These are phyloP conservation scores for Pelobates fuscus DNA, from an alignment of 2,113 vertebrate species.

Conservation along the genomic window DNA sequence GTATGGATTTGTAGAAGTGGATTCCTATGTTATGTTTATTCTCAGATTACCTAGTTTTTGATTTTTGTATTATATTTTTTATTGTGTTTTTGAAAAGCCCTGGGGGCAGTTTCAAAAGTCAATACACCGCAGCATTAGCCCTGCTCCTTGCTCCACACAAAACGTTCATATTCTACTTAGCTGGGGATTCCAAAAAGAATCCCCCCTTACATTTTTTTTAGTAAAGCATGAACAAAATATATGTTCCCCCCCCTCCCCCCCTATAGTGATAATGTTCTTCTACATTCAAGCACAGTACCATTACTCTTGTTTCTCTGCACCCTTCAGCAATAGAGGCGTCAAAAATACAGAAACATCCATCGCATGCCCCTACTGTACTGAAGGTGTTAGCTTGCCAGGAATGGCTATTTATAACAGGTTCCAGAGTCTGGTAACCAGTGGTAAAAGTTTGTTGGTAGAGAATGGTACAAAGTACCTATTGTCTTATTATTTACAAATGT, in stretches of 20 bases:
- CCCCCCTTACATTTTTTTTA: neutral
- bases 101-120: neutral
- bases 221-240: conserved; percentile 29
- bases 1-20: conserved; percentile 5
- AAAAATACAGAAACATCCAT: neutral
- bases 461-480: conserved; percentile 47
- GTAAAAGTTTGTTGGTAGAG: conserved; percentile 44
- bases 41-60: neutral
- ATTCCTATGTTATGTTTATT: neutral
- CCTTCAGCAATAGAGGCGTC: neutral
- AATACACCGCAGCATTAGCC: conserved; percentile 1
- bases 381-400: conserved; percentile 55
- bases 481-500: conserved; percentile 50
- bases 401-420: conserved; percentile 62
- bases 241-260: conserved; percentile 16
- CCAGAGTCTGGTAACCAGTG: conserved; percentile 57
- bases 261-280: conserved; percentile 32
- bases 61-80: neutral
- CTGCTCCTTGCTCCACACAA: conserved; percentile 4
- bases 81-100: neutral
- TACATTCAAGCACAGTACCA: conserved; percentile 48
- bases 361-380: neutral
- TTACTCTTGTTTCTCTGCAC: conserved; percentile 12
- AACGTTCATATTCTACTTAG: neutral
- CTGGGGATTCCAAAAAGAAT: conserved; percentile 33